Conservation (phyloP, 2,797 vertebrate genomes). For the Notamacropus eugenii region DNA sequence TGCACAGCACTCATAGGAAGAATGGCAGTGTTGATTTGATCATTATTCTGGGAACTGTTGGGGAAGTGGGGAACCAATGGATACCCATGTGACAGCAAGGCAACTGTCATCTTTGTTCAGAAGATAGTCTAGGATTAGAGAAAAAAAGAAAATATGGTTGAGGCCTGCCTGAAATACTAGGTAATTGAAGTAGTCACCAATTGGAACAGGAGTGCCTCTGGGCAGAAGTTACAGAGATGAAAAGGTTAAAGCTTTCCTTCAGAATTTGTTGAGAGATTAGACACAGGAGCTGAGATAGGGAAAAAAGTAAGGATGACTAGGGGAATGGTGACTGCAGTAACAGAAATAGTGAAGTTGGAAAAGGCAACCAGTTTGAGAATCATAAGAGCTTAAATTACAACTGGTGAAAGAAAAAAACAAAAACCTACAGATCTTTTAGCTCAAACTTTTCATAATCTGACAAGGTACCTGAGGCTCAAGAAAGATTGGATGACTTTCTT, state of each 20-base stretch:
- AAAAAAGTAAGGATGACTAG: neutral
- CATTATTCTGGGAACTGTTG: neutral
- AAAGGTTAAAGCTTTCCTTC: neutral
- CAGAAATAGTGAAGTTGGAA: neutral
- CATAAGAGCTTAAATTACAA: neutral
- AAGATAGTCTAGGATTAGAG: neutral
- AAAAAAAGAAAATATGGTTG: neutral
- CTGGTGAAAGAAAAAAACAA: neutral
- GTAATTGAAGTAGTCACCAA: neutral
- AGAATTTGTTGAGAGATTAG: neutral
- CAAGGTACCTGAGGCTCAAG: neutral
- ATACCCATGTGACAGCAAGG: neutral
- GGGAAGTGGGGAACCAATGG: neutral
- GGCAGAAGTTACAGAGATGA: neutral
- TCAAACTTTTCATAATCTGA: neutral
- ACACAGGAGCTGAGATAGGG: neutral
- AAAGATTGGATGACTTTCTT: neutral
- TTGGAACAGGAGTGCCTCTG: neutral
- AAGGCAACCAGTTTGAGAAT: neutral
- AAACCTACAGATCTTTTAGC: neutral
- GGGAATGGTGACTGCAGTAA: neutral
- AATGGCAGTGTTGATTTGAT: neutral
- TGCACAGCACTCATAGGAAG: neutral
- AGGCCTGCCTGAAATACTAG: neutral
- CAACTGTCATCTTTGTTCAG: neutral